phyloP scores from a whole-genome alignment of 2,113 vertebrate species.

The Mus spicilegus region DNA sequence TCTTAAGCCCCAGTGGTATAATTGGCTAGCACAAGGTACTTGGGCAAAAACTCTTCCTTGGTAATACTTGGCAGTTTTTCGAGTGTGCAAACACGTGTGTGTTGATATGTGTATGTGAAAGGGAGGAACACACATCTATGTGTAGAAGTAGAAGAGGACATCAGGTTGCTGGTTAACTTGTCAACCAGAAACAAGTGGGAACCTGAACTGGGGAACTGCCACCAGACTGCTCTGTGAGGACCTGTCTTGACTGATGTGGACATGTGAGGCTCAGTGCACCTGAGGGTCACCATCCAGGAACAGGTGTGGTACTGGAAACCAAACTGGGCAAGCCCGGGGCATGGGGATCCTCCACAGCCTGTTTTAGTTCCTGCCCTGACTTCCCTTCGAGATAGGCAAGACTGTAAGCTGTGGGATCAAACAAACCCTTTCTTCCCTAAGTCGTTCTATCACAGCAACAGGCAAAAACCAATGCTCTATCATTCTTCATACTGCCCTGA shows the following conservation, averaged over 20 bases:
- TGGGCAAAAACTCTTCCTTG: neutral
- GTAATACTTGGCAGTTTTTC: neutral
- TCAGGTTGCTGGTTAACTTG: neutral
- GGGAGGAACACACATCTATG: neutral
- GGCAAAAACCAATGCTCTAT: neutral
- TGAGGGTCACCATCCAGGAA: neutral
- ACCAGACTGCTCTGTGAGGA: too few species aligned
- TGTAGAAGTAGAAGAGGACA: neutral
- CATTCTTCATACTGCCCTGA: neutral
- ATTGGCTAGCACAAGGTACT: neutral
- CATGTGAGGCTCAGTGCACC: neutral
- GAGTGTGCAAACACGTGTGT: neutral
- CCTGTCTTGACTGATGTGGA: neutral
- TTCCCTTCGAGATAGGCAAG: neutral
- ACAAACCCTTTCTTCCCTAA: neutral
- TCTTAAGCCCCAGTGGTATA: neutral
- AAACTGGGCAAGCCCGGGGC: neutral
- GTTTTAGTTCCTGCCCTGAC: neutral
- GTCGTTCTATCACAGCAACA: neutral
- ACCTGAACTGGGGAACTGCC: neutral
- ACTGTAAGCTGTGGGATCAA: neutral
- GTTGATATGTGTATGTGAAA: too few species aligned
- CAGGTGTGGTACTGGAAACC: neutral
- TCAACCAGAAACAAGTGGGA: neutral
- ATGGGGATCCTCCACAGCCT: neutral